Evolutionary conservation across 1,140 invertebrate species (phyloP), one percentile per base, ranked within the genome.

Genomic region (Anastrepha ludens): DNA sequence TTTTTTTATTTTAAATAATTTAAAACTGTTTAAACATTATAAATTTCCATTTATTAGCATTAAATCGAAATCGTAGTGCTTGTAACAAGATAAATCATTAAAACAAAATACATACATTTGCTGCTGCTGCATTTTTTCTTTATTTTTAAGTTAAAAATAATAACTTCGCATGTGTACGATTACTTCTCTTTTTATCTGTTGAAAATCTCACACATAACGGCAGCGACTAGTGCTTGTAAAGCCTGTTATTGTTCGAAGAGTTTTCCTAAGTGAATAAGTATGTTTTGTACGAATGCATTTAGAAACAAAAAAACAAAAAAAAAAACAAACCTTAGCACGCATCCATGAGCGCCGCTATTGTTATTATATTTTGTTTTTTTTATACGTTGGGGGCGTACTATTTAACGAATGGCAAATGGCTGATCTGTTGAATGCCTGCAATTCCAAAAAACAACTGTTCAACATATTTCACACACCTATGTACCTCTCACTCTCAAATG

Each of bases 401-500:
- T 13, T n/a, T 15, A 62, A 62, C 5, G n/a, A 62, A 62, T 62
- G 13, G n/a, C 60, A 62, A 62, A 62, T 62, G 60, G 60, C 13
- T 15, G 8, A 15, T 17, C 9, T 62, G n/a, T 9, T 62, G 60
- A 62, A 15, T 17, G 8, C 60, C 4, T 29, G 29, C 29, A 29
- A 29, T 29, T 29, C 29, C 11, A 41, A 41, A 50, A 74, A 50
- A 29, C 17, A 20, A 29, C 3, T 62, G 74, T 44, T 55, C 9
- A 86, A 60, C 29, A 60, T 86, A 62, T 60, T 62, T n/a, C 58
- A 86, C 41, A 60, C 85, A 86, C 44, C 41, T 86, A 86, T 86
- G 59, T 86, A 86, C 85, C 85, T 86, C 29, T 62, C 85, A 86
- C 81, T 47, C 85, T 20, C 59, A 86, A 86, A 86, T 62, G 58